These are phyloP conservation scores for Hystrix cristata DNA, from an alignment of 2,113 vertebrate species.

Conservation along the genomic window DNA sequence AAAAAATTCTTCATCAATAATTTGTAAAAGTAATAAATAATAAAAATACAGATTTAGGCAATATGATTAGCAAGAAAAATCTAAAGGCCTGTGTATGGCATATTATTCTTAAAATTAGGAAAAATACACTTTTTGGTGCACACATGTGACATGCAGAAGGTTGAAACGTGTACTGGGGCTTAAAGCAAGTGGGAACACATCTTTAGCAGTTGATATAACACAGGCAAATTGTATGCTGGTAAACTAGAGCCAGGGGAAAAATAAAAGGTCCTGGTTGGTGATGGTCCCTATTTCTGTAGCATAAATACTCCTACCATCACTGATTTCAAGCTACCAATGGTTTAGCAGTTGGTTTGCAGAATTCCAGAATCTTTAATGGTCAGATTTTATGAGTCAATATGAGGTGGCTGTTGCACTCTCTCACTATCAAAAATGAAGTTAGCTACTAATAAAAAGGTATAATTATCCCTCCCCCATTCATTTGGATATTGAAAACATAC, in stretches of 20 bases:
- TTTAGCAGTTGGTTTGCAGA: background rate
- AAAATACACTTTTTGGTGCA: background rate
- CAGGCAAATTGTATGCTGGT: background rate
- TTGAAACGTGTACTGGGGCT: background rate
- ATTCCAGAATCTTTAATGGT: background rate
- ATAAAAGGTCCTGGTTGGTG: background rate
- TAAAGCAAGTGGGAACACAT: background rate
- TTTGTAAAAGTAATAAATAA: slow-evolving; percentile 9
- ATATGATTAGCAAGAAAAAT: background rate
- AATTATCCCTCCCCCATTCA: background rate
- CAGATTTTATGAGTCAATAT: background rate
- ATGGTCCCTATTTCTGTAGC: background rate
- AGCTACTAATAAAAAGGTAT: slow-evolving; percentile 14
- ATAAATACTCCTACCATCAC: background rate
- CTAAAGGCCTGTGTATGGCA: background rate
- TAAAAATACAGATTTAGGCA: background rate
- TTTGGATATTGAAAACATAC: slow-evolving; percentile 17
- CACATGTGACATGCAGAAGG: background rate
- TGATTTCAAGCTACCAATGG: background rate
- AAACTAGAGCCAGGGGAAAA: background rate
- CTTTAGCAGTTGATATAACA: background rate
- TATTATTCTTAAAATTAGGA: background rate
- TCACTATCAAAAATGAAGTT: background rate
- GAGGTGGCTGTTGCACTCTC: background rate
- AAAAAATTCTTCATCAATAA: slow-evolving; percentile 1